phyloP scores from a whole-genome alignment of 1,140 invertebrate species.

The Ladona fulva region DNA sequence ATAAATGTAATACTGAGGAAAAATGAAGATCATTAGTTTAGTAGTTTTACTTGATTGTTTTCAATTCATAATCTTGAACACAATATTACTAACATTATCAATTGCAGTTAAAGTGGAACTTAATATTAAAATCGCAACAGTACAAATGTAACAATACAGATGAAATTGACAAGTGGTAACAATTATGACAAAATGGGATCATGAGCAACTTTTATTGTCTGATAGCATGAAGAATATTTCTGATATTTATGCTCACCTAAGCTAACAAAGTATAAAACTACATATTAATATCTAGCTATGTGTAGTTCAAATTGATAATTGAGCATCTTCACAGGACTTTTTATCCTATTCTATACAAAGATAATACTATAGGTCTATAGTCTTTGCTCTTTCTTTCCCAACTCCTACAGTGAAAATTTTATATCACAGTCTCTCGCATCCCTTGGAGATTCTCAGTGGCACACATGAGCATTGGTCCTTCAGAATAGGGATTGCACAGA shows the following conservation, averaged over 20 bases:
- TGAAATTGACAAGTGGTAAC: constrained; percentile 21
- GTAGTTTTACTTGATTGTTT: background rate
- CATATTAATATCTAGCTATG: background rate
- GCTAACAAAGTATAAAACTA: background rate
- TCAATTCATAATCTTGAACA: too few relatives aligned
- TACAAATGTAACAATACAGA: constrained; percentile 22
- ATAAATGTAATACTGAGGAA: background rate
- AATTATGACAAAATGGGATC: constrained; percentile 19
- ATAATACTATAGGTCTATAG: background rate
- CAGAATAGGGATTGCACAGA: constrained; percentile 25
- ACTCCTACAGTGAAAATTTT: background rate
- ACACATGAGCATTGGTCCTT: constrained; percentile 21
- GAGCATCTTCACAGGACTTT: background rate
- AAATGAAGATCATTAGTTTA: background rate
- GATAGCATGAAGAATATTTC: background rate
- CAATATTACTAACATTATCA: too few relatives aligned
- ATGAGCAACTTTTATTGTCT: constrained; percentile 19
- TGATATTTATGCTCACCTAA: background rate
- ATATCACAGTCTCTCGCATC: constrained; percentile 24
- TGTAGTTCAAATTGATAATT: background rate
- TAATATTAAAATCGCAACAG: constrained; percentile 22
- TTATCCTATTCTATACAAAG: background rate
- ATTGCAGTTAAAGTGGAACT: too few relatives aligned
- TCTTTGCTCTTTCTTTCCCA: constrained; percentile 1
- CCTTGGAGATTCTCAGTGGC: constrained; percentile 19